Base-by-base conservation (phyloP, 2,797 vertebrate species). In the Characodon lateralis region DNA sequence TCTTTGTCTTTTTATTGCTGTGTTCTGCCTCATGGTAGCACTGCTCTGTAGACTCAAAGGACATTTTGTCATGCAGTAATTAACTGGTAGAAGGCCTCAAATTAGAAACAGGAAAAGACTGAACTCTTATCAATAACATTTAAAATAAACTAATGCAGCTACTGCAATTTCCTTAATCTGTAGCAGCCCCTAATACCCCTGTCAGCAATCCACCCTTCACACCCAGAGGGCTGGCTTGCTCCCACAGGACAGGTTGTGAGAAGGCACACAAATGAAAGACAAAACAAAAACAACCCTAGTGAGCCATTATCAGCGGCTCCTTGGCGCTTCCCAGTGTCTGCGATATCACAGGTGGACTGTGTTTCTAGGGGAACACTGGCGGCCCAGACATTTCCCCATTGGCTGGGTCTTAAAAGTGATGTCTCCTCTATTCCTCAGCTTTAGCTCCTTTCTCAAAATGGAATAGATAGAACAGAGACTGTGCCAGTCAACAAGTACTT, bases 201-300 rank as follows among this genome's bases (percentile, higher is more conserved):
- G 74, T 66, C 28, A 74, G 53, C 71, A 61, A 56, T 58, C 63
- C 28, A 76, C 46, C 63, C 71, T 74, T 46, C 66, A 73, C 73
- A 81, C 76, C 75, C 78, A 85, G 58, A 75, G 61, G 51, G 24
- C 53, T 24, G 12, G 76, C 59, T 3, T n/a, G 7, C 35, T 83
- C 85, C 85, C 79, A 8, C 69, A 74, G 87, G 89, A 83, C 24
- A 66, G 78, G 6, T 20, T 55, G 24, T 1, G n/a, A 74, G 69
- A 76, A 83, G 53, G 71, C 63, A 56, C 83, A 89, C 77, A 90
- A 93, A 93, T 88, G 35, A 35, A 92, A 85, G 72, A 58, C 16
- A 53, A 79, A 85, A 88, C 2, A 35, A 14, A 8, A 8, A 31
- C 43, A 83, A 72, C 80, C 84, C 83, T 53, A 22, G 84, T 87